Percentiles rank a stretch among this genome's conserved stretches.
These are phyloP conservation scores for Corydoras maculifer DNA, from an alignment of 2,113 vertebrate species.

Conservation along the genomic window DNA sequence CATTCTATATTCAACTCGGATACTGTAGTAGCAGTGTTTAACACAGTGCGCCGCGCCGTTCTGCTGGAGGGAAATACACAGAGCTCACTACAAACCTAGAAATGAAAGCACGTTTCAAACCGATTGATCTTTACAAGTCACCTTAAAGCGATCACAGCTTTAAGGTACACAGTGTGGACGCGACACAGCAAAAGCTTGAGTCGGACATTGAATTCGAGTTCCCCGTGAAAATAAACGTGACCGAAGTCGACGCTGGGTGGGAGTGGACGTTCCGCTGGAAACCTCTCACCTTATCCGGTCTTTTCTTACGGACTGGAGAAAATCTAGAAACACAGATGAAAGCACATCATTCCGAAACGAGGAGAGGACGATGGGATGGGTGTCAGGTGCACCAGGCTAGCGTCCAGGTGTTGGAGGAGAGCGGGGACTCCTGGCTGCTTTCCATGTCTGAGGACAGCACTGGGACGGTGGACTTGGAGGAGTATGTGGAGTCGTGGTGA, in stretches of 20 bases:
- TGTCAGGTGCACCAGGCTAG: slow-evolving; percentile 90
- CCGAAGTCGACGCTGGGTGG: slow-evolving; percentile 35
- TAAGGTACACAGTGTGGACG: slow-evolving; percentile 37
- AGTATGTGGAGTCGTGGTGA: slow-evolving; percentile 63
- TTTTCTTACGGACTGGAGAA: slow-evolving; percentile 3
- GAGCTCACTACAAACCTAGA: slow-evolving; percentile 56
- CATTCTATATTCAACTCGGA: not conserved
- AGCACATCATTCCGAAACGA: slow-evolving; percentile 14
- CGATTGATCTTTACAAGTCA: too few species aligned
- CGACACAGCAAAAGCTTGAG: slow-evolving; percentile 56
- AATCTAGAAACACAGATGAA: slow-evolving; percentile 21
- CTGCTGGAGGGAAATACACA: slow-evolving; percentile 51
- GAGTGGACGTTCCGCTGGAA: slow-evolving; percentile 21
- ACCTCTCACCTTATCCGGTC: slow-evolving; percentile 13
- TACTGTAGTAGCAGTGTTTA: slow-evolving; percentile 1
- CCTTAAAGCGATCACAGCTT: too few species aligned
- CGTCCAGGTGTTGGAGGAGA: slow-evolving; percentile 58
- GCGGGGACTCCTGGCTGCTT: slow-evolving; percentile 78
- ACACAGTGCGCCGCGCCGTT: slow-evolving; percentile 5
- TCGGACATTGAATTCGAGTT: slow-evolving; percentile 44
- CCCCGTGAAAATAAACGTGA: slow-evolving; percentile 34
- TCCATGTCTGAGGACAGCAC: slow-evolving; percentile 81
- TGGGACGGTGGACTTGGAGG: slow-evolving; percentile 79
- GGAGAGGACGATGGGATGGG: slow-evolving; percentile 56
- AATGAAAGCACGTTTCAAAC: slow-evolving; percentile 38